Evolutionary conservation across 2,797 vertebrate species (phyloP).

Genomic region (Onychomys torridus): DNA sequence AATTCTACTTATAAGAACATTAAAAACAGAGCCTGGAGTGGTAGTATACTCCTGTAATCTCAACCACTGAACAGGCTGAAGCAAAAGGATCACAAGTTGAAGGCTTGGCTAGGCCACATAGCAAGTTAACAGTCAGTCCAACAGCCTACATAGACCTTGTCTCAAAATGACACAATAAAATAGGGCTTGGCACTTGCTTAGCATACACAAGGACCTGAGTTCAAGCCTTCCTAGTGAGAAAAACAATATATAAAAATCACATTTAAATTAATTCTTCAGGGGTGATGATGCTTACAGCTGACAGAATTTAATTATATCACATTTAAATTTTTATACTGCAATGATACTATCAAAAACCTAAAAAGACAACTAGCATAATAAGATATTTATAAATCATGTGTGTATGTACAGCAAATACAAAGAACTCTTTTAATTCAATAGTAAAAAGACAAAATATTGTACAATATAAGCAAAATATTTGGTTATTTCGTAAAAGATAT

Average conservation of each 20-base stretch:
- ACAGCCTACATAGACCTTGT: neutral
- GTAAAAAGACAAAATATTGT: conserved; percentile 39
- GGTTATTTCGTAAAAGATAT: neutral
- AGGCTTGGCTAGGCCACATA: neutral
- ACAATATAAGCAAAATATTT: neutral
- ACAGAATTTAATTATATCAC: neutral
- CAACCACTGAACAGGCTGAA: neutral
- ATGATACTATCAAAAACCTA: conserved; percentile 24
- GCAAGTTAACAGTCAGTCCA: neutral
- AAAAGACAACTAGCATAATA: conserved; percentile 2
- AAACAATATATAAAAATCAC: neutral
- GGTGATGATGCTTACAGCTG: neutral
- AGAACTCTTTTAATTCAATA: neutral
- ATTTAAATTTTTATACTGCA: neutral
- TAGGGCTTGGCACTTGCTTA: neutral
- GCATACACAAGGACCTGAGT: neutral
- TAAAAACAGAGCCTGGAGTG: neutral
- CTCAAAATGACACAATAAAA: conserved; percentile 16
- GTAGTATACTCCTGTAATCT: neutral
- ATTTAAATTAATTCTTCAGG: neutral
- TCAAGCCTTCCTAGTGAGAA: neutral
- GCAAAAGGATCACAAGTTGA: neutral
- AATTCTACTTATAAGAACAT: conserved; percentile 56
- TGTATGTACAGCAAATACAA: neutral
- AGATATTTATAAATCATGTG: neutral